These are phyloP conservation scores for Catagonus wagneri DNA, from an alignment of 2,113 vertebrate genomes.

Conservation along the genomic window DNA sequence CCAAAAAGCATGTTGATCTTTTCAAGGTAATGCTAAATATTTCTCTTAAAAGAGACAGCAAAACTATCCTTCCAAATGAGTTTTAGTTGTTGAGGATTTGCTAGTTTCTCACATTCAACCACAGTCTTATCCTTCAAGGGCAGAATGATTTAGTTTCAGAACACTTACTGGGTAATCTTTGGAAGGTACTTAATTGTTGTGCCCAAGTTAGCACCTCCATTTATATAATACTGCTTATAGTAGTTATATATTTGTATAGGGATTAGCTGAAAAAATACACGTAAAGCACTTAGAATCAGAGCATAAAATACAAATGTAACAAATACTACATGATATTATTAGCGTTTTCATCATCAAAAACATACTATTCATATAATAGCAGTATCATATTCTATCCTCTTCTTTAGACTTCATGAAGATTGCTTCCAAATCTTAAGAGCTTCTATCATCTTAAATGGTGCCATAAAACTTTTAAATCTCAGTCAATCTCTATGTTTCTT, in stretches of 20 bases:
- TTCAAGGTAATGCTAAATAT: not conserved
- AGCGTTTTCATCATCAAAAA: not conserved
- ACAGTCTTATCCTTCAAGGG: not conserved
- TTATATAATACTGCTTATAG: not conserved
- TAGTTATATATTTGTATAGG: not conserved
- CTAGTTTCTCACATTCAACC: not conserved
- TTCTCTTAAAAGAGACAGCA: not conserved
- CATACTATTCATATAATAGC: not conserved
- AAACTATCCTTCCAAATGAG: not conserved
- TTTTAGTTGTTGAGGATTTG: conserved; percentile 9
- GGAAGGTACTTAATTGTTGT: not conserved
- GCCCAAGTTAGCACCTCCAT: not conserved
- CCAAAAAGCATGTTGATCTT: not conserved
- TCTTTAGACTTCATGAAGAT: not conserved
- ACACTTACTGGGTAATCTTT: not conserved
- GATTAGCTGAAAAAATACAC: not conserved
- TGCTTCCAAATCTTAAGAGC: not conserved
- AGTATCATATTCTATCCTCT: not conserved
- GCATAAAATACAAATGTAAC: not conserved
- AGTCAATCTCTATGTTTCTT: not conserved
- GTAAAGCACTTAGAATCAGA: not conserved
- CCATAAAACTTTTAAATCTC: not conserved
- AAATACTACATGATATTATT: not conserved
- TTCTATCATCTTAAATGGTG: not conserved
- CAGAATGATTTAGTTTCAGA: not conserved